Percentiles rank a stretch among this genome's conserved stretches.
These are phyloP conservation scores for Heteropelma amictum DNA, from an alignment of 2,888 invertebrate species.

Conservation along the genomic window DNA sequence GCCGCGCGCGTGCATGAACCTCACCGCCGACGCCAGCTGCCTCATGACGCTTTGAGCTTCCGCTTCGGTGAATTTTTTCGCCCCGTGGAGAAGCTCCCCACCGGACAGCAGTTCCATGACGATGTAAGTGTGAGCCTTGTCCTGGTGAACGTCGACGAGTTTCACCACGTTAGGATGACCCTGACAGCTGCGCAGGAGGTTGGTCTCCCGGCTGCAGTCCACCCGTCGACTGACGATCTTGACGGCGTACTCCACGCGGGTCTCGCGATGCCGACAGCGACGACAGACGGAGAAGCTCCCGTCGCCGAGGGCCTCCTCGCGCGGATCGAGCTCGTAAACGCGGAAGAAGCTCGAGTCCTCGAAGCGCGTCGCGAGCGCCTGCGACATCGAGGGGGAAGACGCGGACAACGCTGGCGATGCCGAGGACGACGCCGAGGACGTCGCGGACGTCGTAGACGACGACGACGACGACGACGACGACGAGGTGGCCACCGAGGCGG, in stretches of 20 bases:
- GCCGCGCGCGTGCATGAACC: conserved; percentile 89
- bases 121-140: conserved; percentile 92
- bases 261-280: conserved; percentile 86
- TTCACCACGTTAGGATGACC: conserved; percentile 93
- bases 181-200: conserved; percentile 89
- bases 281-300: conserved; percentile 94
- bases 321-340: conserved; percentile 87
- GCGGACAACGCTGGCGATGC: background rate
- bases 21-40: conserved; percentile 90
- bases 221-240: conserved; percentile 88
- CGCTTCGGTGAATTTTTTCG: conserved; percentile 86
- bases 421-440: no score
- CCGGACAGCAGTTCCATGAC: conserved; percentile 92
- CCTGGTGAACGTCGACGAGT: conserved; percentile 90
- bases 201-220: conserved; percentile 87
- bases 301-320: conserved; percentile 87
- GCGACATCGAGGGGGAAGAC: conserved; percentile 58
- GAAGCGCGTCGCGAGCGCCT: conserved; percentile 66
- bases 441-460: background rate
- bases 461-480: no score
- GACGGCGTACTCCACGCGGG: conserved; percentile 89
- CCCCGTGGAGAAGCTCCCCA: conserved; percentile 87
- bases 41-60: conserved; percentile 89
- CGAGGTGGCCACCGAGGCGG: no score
- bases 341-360: conserved; percentile 91